Evolutionary conservation across 2,888 invertebrate genomes (phyloP).

Genomic region (Lomographa bimaculata): DNA sequence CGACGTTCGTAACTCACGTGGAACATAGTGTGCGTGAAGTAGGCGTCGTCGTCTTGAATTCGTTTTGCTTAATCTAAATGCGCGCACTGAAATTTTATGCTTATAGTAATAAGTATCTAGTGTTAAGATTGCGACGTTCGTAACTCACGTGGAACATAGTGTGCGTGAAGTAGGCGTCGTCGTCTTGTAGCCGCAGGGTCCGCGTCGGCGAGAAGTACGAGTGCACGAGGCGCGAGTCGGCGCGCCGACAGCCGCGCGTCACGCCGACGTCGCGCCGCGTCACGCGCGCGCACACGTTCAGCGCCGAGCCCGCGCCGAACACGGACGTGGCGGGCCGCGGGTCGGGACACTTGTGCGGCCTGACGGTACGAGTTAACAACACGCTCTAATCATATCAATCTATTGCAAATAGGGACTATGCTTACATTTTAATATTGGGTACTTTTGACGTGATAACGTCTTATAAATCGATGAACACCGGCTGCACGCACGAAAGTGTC

Average conservation of each 20-base stretch:
- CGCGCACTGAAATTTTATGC: too few species aligned
- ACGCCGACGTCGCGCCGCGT: slow-evolving; percentile 83
- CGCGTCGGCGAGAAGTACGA: slow-evolving; percentile 74
- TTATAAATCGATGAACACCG: too few species aligned
- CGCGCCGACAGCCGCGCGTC: slow-evolving; percentile 54
- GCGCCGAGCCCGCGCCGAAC: slow-evolving; percentile 82
- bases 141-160: slow-evolving; percentile 87
- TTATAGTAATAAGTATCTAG: too few species aligned
- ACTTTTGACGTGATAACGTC: too few species aligned
- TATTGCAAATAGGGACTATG: too few species aligned
- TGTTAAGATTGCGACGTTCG: too few species aligned
- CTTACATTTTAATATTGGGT: too few species aligned
- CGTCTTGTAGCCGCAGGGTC: slow-evolving; percentile 77
- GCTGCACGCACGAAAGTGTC: too few species aligned
- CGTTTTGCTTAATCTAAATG: too few species aligned
- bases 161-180: slow-evolving; percentile 87
- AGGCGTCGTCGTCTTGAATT: too few species aligned
- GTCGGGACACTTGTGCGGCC: slow-evolving; percentile 98
- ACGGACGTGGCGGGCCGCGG: slow-evolving; percentile 46
- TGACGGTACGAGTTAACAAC: slow-evolving; percentile 45
- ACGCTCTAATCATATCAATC: too few species aligned
- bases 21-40: slow-evolving; percentile 88
- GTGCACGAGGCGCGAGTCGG: slow-evolving; percentile 60
- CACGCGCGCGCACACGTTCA: slow-evolving; percentile 95
- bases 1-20: too few species aligned